Conservation (phyloP, 2,888 invertebrate genomes). For the Dasysyrphus tricinctus region DNA sequence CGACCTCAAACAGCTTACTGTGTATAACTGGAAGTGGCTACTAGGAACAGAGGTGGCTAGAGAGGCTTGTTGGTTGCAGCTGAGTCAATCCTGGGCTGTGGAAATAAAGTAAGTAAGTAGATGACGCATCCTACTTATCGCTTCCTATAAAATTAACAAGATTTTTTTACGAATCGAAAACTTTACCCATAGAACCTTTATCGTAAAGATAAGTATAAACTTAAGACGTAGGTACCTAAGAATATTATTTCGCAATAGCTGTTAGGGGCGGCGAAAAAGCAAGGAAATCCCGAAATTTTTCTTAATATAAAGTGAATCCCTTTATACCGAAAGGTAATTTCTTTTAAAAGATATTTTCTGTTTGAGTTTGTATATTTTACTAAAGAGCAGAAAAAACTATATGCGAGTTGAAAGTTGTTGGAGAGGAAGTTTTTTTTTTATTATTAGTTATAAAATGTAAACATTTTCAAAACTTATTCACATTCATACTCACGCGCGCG, state of each 20-base stretch:
- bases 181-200: not conserved
- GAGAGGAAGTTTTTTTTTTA: slow-evolving; percentile 17
- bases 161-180: not conserved
- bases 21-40: no score
- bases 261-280: slow-evolving; percentile 13
- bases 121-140: not conserved
- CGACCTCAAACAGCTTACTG: no score
- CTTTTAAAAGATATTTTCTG: slow-evolving; percentile 37
- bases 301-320: slow-evolving; percentile 5
- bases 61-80: no score
- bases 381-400: slow-evolving; percentile 20
- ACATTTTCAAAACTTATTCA: slow-evolving; percentile 48
- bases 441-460: slow-evolving; percentile 49
- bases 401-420: slow-evolving; percentile 48
- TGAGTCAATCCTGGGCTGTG: no score
- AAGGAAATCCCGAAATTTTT: slow-evolving; percentile 24
- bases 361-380: slow-evolving; percentile 30
- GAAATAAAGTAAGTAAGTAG: no score
- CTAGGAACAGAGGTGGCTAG: no score
- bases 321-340: slow-evolving; percentile 14
- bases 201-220: not conserved
- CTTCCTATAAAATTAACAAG: not conserved
- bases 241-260: slow-evolving; percentile 24
- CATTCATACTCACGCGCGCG: slow-evolving; percentile 36
- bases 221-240: slow-evolving; percentile 6